Conservation (phyloP, 2,797 vertebrate species). For the Nannoperca australis region DNA sequence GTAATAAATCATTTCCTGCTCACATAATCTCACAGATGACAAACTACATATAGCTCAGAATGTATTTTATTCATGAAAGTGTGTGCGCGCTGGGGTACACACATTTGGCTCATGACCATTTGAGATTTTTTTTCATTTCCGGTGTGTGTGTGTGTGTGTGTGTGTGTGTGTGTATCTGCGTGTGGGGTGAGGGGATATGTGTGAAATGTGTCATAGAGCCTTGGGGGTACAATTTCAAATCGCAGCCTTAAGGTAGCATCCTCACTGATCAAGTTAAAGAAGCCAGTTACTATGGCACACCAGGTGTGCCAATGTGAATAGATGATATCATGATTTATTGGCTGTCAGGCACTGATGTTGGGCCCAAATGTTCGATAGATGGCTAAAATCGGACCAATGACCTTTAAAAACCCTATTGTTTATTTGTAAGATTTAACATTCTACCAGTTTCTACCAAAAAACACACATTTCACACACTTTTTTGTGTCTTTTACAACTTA, state of each 20-base stretch:
- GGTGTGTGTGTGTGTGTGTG: slow-evolving; percentile 21
- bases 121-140: slow-evolving; percentile 56
- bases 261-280: slow-evolving; percentile 70
- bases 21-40: slow-evolving; percentile 62
- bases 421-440: background rate
- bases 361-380: slow-evolving; percentile 18
- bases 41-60: slow-evolving; percentile 61
- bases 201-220: slow-evolving; percentile 51
- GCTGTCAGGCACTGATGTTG: slow-evolving; percentile 19
- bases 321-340: slow-evolving; percentile 48
- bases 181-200: slow-evolving; percentile 36
- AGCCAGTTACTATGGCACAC: slow-evolving; percentile 48
- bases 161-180: slow-evolving; percentile 14
- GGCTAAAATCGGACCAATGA: slow-evolving; percentile 12
- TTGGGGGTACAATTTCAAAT: slow-evolving; percentile 60
- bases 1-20: slow-evolving; percentile 70
- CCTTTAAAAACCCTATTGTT: slow-evolving; percentile 1
- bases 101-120: slow-evolving; percentile 22
- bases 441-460: background rate
- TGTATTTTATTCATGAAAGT: slow-evolving; percentile 54
- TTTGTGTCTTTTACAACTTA: background rate
- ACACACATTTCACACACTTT: too few relatives aligned
- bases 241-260: slow-evolving; percentile 58
- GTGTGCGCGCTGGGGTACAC: background rate
- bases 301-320: slow-evolving; percentile 64